Evolutionary conservation across 2,797 vertebrate species (phyloP).

Genomic region (Tragelaphus oryx): DNA sequence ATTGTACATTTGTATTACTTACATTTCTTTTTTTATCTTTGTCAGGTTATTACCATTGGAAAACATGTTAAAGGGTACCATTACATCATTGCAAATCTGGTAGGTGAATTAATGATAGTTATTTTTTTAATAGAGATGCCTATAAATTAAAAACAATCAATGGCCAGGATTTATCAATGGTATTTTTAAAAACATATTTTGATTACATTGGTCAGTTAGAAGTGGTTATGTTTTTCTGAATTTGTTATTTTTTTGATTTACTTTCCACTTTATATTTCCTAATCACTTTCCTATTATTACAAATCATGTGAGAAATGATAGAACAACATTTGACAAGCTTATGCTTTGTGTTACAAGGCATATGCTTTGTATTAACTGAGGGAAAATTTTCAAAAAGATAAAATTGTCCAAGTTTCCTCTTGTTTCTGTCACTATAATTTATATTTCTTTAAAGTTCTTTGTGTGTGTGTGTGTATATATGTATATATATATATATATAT

Average conservation of each 20-base stretch:
- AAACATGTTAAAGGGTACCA: slow-evolving; percentile 99
- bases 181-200: neutral
- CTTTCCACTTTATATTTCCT: neutral
- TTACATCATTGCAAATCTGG: slow-evolving; percentile 99
- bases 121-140: neutral
- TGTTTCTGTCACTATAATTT: neutral
- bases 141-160: neutral
- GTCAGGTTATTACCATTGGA: slow-evolving; percentile 97
- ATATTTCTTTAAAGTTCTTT: slow-evolving; percentile 10
- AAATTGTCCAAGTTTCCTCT: neutral
- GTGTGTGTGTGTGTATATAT: too few species aligned
- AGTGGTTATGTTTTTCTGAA: neutral
- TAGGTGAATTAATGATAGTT: slow-evolving; percentile 80
- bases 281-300: neutral
- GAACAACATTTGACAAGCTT: neutral
- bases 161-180: neutral
- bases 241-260: neutral
- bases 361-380: neutral
- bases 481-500: too few species aligned
- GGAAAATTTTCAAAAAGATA: neutral
- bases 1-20: neutral
- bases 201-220: neutral
- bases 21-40: slow-evolving; percentile 57
- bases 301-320: neutral
- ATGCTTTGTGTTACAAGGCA: neutral